These are phyloP conservation scores for Poecilia velifera DNA, from an alignment of 2,797 vertebrate genomes.

Conservation along the genomic window DNA sequence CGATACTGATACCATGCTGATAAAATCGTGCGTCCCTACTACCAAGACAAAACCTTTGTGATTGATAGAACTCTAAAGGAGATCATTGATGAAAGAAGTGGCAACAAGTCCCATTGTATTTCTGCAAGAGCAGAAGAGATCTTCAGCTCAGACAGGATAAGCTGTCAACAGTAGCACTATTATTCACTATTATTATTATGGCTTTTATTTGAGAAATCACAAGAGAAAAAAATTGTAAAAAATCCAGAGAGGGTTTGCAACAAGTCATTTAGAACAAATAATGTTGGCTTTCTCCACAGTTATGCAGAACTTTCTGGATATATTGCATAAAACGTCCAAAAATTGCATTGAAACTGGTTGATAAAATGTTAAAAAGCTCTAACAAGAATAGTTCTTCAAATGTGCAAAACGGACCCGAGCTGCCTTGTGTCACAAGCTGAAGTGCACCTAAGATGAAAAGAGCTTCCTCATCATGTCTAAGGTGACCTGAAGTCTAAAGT, in stretches of 20 bases:
- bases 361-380: neutral
- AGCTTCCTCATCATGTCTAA: neutral
- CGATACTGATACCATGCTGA: too few species aligned
- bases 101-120: neutral
- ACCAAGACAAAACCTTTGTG: too few species aligned
- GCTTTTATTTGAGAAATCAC: too few species aligned
- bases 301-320: neutral
- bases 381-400: neutral
- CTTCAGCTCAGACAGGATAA: neutral
- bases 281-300: neutral
- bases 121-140: neutral
- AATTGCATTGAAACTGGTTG: neutral
- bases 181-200: neutral
- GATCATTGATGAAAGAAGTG: neutral
- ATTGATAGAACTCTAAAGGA: neutral
- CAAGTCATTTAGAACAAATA: neutral
- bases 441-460: neutral
- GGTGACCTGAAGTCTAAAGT: neutral
- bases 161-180: neutral
- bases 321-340: neutral
- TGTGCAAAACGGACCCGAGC: neutral
- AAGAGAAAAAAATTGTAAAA: neutral
- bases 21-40: too few species aligned
- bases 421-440: neutral
- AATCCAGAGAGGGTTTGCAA: neutral